These are phyloP conservation scores for Zophobas morio DNA, from an alignment of 1,140 invertebrate species.

Conservation along the genomic window DNA sequence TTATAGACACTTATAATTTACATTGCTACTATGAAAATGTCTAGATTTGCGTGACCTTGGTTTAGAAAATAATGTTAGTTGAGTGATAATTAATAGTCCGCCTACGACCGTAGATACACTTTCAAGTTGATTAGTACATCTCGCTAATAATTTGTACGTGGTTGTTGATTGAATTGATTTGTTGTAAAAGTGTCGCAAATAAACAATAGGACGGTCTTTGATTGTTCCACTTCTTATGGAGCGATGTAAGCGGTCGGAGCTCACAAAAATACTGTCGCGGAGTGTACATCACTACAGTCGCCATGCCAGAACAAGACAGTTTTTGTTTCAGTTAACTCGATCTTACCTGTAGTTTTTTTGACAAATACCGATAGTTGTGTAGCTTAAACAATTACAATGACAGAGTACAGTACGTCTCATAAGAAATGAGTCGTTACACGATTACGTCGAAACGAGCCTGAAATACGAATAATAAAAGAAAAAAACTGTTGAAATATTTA, in stretches of 20 bases:
- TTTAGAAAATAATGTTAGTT: no score
- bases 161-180: no score
- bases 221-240: no score
- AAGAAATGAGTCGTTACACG: constrained; percentile 19
- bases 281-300: constrained; percentile 42
- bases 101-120: no score
- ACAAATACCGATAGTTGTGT: constrained; percentile 46
- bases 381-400: constrained; percentile 48
- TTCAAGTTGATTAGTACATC: no score
- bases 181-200: no score
- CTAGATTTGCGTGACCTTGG: no score
- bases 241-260: background rate
- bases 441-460: background rate
- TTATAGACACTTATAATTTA: no score
- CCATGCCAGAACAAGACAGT: constrained; percentile 46
- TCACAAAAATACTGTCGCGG: constrained; percentile 15
- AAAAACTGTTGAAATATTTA: constrained; percentile 17
- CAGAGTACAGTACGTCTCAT: constrained; percentile 28
- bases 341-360: constrained; percentile 48
- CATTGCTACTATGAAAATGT: no score
- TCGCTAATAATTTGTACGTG: no score
- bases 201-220: no score
- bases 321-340: constrained; percentile 46
- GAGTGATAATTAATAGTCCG: no score
- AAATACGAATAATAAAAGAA: constrained; percentile 3